phyloP scores from a whole-genome alignment of 2,113 vertebrate species.

The Cheirogaleus medius region DNA sequence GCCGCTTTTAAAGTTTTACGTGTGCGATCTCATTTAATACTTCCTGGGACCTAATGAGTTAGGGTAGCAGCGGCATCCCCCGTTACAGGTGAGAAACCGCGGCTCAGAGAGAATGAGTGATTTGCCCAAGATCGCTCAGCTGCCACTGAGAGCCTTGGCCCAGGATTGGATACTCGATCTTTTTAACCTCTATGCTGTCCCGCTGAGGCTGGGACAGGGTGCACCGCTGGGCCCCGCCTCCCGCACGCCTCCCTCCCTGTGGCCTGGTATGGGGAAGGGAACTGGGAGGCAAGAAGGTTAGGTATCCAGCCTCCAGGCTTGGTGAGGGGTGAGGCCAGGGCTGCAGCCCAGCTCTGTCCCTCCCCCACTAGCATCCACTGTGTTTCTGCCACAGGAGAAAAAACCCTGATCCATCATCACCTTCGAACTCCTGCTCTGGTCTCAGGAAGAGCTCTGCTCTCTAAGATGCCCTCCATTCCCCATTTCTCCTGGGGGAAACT shows the following conservation, averaged over 20 bases:
- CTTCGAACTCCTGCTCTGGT: neutral
- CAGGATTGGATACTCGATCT: neutral
- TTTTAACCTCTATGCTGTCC: neutral
- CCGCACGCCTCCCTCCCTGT: neutral
- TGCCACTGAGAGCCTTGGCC: neutral
- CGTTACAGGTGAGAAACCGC: neutral
- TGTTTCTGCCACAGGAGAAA: neutral
- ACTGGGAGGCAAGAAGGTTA: neutral
- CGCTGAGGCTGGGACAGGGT: neutral
- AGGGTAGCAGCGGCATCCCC: neutral
- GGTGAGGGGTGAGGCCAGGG: neutral
- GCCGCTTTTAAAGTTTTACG: neutral
- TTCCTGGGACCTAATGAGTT: constrained; percentile 20
- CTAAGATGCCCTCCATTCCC: neutral
- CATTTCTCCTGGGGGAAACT: neutral
- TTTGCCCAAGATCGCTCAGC: neutral
- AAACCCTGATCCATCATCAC: neutral
- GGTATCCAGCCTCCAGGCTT: neutral
- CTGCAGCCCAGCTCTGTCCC: neutral
- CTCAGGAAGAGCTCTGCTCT: neutral
- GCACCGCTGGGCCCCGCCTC: neutral
- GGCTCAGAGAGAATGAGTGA: neutral
- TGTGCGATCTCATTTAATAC: neutral
- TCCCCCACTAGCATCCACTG: neutral
- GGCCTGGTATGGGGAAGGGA: neutral